These are phyloP conservation scores for Crioceris asparagi DNA, from an alignment of 2,888 invertebrate genomes.

Conservation along the genomic window DNA sequence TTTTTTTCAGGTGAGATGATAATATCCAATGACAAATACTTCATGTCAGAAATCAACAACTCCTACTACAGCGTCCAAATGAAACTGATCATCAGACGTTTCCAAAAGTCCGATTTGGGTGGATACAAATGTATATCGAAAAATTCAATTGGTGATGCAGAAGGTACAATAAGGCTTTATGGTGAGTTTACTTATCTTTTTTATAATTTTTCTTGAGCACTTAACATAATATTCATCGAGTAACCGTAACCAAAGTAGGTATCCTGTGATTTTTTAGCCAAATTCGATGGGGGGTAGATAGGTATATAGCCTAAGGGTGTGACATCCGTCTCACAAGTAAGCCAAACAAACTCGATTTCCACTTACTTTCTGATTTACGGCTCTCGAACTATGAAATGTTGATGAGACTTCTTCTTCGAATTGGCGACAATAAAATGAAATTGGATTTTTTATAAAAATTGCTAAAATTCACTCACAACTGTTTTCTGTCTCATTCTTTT, in stretches of 20 bases:
- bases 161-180: conserved; percentile 79
- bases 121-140: conserved; percentile 88
- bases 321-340: no score
- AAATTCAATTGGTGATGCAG: conserved; percentile 85
- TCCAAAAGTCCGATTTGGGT: conserved; percentile 67
- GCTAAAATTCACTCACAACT: conserved; percentile 17
- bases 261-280: no score
- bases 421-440: conserved; percentile 37
- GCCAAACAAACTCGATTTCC: conserved; percentile 15
- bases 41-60: conserved; percentile 68
- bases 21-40: conserved; percentile 75
- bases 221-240: no score
- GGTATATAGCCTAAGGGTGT: no score
- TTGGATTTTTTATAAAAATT: conserved; percentile 32
- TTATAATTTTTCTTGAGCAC: neutral
- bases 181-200: conserved; percentile 47
- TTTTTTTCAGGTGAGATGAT: conserved; percentile 74
- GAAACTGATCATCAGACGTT: conserved; percentile 63
- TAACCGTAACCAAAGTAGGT: no score
- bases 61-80: conserved; percentile 80
- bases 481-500: conserved; percentile 19
- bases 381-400: conserved; percentile 38
- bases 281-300: no score
- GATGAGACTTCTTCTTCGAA: conserved; percentile 40
- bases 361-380: conserved; percentile 35